Base-by-base conservation (phyloP, 2,888 invertebrate species). In the Camponotus fellah region DNA sequence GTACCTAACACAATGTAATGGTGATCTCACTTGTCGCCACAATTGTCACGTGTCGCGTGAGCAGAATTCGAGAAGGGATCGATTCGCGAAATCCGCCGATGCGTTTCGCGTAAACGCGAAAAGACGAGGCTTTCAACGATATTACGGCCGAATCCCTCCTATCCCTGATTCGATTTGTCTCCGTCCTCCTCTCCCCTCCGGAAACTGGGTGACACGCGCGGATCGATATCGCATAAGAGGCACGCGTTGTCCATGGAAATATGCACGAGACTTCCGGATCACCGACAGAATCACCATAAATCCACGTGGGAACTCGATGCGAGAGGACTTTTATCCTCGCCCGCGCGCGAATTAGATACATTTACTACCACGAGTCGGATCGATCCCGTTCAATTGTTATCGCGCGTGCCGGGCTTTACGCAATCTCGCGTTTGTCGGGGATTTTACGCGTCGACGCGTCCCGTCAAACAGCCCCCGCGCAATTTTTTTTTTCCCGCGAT, bases 331-430 rank as follows among this genome's bases (percentile, higher is more conserved):
- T 65, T 5, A 17, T 46, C 14, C 1, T 17, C 17, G 46, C 17
- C 46, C 9, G 68, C 17, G 17, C 32, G 32, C 2, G 49, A 49
- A 5, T 12, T 69, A 34, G 53, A 69, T 53, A n/a, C 69, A 69
- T 34, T 53, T 53, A n/a, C 43, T 53, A 53, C 34, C 17, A 40
- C 53, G 43, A 46, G 43, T 69, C 17, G 14, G 49, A 69, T 69
- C 21, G 53, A 69, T 69, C 53, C 21, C 49, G 49, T 68, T 26
- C n/a, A 49, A 68, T 68, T n/a, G 53, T 69, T 69, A 53, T 69
- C 53, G 68, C 49, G 32, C 68, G 49, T 21, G 32, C 32, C 53
- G 12, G 14, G n/a, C 1, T 34, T 37, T 53, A 26, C 34, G 34
- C 69, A 8, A 53, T 34, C 26, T 26, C 34, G 49, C 34, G 34